These are phyloP conservation scores for Desmophyllum pertusum DNA, from an alignment of 92 coral and sea anemone species.

Conservation along the genomic window DNA sequence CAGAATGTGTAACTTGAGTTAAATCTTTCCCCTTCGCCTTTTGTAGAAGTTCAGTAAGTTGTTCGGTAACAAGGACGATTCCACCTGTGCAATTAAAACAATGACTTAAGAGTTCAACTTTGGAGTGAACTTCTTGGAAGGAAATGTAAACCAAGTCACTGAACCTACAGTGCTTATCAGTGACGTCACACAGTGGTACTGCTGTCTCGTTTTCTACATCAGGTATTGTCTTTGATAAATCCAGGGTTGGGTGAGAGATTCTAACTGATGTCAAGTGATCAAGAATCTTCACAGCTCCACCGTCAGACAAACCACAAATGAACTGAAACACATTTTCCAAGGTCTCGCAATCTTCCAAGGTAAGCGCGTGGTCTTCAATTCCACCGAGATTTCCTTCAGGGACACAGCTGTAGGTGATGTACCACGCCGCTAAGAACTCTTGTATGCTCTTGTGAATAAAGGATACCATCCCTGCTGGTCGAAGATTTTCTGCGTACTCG, in stretches of 20 bases:
- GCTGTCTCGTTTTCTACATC: background rate
- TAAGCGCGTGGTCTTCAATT: background rate
- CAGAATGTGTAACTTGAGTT: background rate
- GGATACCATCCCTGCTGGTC: slow-evolving; percentile 20
- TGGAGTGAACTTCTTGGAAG: background rate
- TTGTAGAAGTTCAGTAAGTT: background rate
- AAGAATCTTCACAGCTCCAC: too few species aligned
- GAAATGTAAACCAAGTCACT: background rate
- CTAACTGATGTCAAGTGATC: background rate
- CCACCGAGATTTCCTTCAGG: slow-evolving; percentile 9
- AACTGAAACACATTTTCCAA: slow-evolving; percentile 11
- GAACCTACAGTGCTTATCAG: background rate
- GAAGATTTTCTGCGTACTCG: background rate
- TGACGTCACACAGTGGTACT: background rate
- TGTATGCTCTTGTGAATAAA: too few species aligned
- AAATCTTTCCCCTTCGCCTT: background rate
- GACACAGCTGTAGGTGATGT: slow-evolving; percentile 15
- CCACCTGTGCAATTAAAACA: too few species aligned
- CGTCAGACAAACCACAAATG: slow-evolving; percentile 23
- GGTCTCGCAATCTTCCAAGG: background rate
- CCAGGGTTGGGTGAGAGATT: background rate
- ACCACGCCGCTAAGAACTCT: slow-evolving; percentile 46
- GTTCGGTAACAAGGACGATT: background rate
- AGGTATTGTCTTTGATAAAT: background rate
- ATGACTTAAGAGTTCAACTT: background rate